Evolutionary conservation across 2,888 invertebrate species (phyloP), one percentile per base, ranked within the genome.

Genomic region (Ophion ellenae): DNA sequence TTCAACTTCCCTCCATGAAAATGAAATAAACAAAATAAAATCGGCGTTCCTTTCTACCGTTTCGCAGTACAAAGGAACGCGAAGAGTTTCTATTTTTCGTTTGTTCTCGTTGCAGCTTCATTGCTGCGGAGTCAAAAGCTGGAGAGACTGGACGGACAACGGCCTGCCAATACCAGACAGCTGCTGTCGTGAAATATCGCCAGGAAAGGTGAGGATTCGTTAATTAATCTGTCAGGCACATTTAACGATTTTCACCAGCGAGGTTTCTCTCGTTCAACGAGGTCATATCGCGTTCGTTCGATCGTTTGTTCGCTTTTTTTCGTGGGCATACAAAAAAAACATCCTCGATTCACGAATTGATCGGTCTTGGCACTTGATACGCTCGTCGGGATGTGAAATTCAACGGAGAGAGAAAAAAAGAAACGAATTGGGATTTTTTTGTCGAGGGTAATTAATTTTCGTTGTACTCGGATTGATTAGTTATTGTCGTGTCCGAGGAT

Each of bases 51-150:
- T 24, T 36, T 67, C 9, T 59, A 80, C n/a, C 79, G 80, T 85
- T 84, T 83, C 24, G 83, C 20, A 9, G 40, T 40, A 40, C 4
- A 40, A 40, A 40, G 40, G 40, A 32, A 32, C 32, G 32, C 32
- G 32, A 32, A 59, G 11, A 28, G 3, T 59, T 17, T n/a, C 3
- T 32, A 57, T 71, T 17, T 71, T 11, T 11, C 20, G 6, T 14
- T 80, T 20, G 28, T 57, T 59, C 11, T 47, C 76, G 87, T 82
- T 85, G 47, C 95, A 97, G 94, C 95, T 98, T 73, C 96, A 97
- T 91, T 98, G 98, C 94, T 98, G 98, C 91, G 98, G 98, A 17
- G 97, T 98, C 24, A 95, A 95, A 82, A 96, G 96, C 87, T 97
- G 96, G 93, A 95, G 95, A 87, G 97, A 98, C 93, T 98, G 98